Evolutionary conservation across 1,140 invertebrate species (phyloP), one percentile per base, ranked within the genome.

Genomic region (Akabosia matsudoensis): DNA sequence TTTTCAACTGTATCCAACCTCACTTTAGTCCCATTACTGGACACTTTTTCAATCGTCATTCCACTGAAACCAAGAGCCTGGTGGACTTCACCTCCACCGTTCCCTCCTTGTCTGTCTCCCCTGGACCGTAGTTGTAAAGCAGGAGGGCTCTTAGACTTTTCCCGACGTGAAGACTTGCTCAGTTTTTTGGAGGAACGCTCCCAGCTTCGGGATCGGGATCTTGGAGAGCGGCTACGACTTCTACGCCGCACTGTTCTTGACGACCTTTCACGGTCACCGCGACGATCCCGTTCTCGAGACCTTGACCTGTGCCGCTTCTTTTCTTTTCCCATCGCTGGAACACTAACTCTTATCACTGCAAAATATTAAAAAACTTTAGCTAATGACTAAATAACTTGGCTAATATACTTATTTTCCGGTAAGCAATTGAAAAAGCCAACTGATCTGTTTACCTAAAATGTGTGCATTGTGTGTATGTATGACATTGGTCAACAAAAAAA

Each of bases 261-360:
- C 4, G 22, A 7, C 30, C 30, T 33, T 26, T 54, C 52, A 24
- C 73, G 16, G 7, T 54, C 22, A 22, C 56, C 73, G 10, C 73
- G 37, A 7, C 30, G 13, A 16, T 26, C 73, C 31, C 73, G n/a
- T 18, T 26, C 24, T 1, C 70, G 70, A 14, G 75, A 76, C 16
- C 75, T 33, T n/a, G 67, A 56, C n/a, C 75, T 16, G 14, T 72
- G 22, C 13, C 70, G 70, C 22, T 76, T 76, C 54, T 71, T 76
- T 7, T 76, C 75, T 64, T 76, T 76, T 13, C 75, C 75, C 75
- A 76, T 76, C 14, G 4, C n/a, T 56, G 54, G 22, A 56, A 56
- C n/a, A 56, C 54, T 10, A 45, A n/a, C n/a, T n/a, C n/a, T n/a
- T n/a, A 18, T 18, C 37, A 10, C 37, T 45, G 18, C 37, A 45